Conservation (phyloP, 2,888 invertebrate genomes). For the Encarsia formosa region DNA sequence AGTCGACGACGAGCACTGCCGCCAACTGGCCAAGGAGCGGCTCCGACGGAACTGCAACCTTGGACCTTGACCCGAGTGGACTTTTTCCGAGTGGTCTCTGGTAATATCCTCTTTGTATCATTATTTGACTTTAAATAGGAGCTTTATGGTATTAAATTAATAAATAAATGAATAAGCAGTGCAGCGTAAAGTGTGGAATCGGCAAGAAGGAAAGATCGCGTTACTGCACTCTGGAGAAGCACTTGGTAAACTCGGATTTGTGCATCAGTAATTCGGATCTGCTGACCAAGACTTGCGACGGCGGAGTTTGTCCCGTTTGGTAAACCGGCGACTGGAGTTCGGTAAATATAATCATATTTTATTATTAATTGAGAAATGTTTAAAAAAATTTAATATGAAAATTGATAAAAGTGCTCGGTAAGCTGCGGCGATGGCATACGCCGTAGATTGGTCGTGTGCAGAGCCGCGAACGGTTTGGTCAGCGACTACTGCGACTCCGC, state of each 20-base stretch:
- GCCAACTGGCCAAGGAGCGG: constrained; percentile 37
- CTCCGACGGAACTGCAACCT: constrained; percentile 57
- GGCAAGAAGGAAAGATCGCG: constrained; percentile 55
- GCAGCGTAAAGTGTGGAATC: constrained; percentile 63
- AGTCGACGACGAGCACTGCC: constrained; percentile 45
- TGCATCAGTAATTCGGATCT: constrained; percentile 48
- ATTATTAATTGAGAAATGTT: too few species aligned
- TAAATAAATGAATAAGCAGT: too few species aligned
- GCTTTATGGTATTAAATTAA: too few species aligned
- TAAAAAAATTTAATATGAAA: too few species aligned
- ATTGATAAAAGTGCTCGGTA: constrained; percentile 38
- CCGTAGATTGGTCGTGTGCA: constrained; percentile 50
- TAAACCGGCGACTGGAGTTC: constrained; percentile 54
- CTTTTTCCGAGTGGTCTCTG: constrained; percentile 56
- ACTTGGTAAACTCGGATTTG: constrained; percentile 47
- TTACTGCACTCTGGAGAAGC: constrained; percentile 57
- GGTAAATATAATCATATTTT: constrained; percentile 48
- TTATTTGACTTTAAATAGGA: too few species aligned
- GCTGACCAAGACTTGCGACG: constrained; percentile 50
- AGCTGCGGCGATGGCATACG: constrained; percentile 55
- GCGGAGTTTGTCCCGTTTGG: constrained; percentile 56
- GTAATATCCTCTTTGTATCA: too few species aligned
- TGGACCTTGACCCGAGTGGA: constrained; percentile 62
- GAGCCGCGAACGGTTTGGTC: constrained; percentile 39
- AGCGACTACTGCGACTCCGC: constrained; percentile 32